phyloP scores from a whole-genome alignment of 2,113 vertebrate species.

The Nyctibius bracteatus region DNA sequence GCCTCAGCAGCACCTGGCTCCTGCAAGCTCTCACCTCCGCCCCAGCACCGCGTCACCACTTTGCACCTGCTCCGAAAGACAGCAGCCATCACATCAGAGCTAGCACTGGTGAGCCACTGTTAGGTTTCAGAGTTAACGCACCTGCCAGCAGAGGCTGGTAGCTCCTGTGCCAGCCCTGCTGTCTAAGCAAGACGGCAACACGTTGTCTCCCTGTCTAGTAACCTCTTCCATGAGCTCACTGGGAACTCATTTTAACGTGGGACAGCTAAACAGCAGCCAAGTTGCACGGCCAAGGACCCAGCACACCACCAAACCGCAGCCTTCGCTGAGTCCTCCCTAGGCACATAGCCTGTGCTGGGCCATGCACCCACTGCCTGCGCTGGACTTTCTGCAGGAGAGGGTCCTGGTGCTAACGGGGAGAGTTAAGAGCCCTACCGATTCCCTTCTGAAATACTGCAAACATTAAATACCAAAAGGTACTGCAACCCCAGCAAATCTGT shows the following conservation, averaged over 20 bases:
- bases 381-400: neutral
- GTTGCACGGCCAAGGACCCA: rapidly evolving
- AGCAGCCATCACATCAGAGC: rapidly evolving
- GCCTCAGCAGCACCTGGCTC: rapidly evolving
- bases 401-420: neutral
- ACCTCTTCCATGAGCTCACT: neutral
- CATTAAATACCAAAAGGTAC: neutral
- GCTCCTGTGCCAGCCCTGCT: neutral
- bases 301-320: neutral
- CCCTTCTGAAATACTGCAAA: neutral
- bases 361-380: rapidly evolving
- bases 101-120: neutral
- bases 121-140: neutral
- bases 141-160: neutral
- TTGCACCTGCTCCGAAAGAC: rapidly evolving
- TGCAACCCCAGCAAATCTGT: neutral
- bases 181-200: neutral
- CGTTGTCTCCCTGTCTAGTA: neutral
- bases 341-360: neutral
- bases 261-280: neutral
- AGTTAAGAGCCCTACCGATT: neutral
- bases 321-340: rapidly evolving
- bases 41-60: neutral
- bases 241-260: neutral
- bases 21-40: rapidly evolving